These are phyloP conservation scores for Cheilosia impressa DNA, from an alignment of 2,888 invertebrate genomes.

Conservation along the genomic window DNA sequence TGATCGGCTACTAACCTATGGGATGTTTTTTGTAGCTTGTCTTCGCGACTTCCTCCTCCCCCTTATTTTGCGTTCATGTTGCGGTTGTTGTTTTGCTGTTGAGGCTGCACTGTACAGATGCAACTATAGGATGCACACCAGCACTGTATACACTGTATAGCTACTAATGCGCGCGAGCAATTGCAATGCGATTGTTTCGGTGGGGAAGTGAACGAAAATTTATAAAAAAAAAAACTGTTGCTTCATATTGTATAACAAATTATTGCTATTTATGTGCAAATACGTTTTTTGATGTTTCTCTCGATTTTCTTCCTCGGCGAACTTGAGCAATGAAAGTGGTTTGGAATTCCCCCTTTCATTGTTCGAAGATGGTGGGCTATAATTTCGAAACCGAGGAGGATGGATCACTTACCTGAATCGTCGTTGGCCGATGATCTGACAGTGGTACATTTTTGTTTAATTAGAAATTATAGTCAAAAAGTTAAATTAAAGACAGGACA, in stretches of 20 bases:
- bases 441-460: background rate
- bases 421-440: conserved; percentile 2
- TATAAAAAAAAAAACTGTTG: conserved; percentile 47
- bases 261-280: conserved; percentile 68
- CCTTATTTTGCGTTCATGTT: conserved; percentile 33
- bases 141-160: background rate
- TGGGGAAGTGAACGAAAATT: conserved; percentile 5
- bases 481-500: no score
- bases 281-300: conserved; percentile 33
- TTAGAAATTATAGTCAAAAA: no score
- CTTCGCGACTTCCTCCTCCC: conserved; percentile 61
- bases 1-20: conserved; percentile 75
- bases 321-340: conserved; percentile 74
- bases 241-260: conserved; percentile 71
- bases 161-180: background rate
- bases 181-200: conserved; percentile 60
- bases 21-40: conserved; percentile 70
- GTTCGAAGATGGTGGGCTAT: conserved; percentile 25
- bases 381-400: background rate
- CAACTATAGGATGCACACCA: conserved; percentile 64
- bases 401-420: conserved; percentile 13
- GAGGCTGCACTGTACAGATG: conserved; percentile 48
- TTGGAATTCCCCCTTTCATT: conserved; percentile 65
- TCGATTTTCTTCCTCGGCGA: conserved; percentile 57
- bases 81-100: conserved; percentile 57